A percentile compares a stretch with the other conserved stretches of the same genome.
These are phyloP conservation scores for Metaphire vulgaris DNA, from an alignment of 1,140 invertebrate species.

Conservation along the genomic window DNA sequence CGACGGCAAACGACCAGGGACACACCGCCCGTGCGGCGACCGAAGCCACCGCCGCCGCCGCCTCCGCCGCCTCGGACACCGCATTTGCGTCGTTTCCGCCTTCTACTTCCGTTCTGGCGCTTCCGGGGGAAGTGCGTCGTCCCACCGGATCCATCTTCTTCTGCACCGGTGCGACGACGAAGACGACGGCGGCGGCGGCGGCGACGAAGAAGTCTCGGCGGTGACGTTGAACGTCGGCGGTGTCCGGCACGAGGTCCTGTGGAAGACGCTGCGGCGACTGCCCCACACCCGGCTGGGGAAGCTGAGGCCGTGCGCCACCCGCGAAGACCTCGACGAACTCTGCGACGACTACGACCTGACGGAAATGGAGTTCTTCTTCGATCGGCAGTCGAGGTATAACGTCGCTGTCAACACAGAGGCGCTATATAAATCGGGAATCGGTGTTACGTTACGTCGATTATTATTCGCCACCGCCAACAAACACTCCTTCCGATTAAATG, in stretches of 20 bases:
- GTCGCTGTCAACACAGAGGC: no score
- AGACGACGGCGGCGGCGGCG: no score
- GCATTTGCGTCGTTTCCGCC: background rate
- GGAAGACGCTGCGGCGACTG: conserved; percentile 87
- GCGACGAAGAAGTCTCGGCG: background rate
- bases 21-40: background rate
- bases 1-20: background rate
- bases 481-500: no score
- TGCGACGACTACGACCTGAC: conserved; percentile 94
- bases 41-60: background rate
- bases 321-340: conserved; percentile 86
- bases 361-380: conserved; percentile 98
- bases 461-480: no score
- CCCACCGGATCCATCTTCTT: no score
- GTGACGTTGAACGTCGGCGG: conserved; percentile 94
- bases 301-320: conserved; percentile 85
- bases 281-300: conserved; percentile 89
- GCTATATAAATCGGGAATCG: no score
- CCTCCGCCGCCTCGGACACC: background rate
- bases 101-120: background rate
- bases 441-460: no score
- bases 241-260: conserved; percentile 89
- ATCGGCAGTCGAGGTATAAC: conserved; percentile 93
- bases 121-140: background rate
- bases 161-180: no score